These are phyloP conservation scores for Hemiprocne comata DNA, from an alignment of 2,113 vertebrate genomes.

Conservation along the genomic window DNA sequence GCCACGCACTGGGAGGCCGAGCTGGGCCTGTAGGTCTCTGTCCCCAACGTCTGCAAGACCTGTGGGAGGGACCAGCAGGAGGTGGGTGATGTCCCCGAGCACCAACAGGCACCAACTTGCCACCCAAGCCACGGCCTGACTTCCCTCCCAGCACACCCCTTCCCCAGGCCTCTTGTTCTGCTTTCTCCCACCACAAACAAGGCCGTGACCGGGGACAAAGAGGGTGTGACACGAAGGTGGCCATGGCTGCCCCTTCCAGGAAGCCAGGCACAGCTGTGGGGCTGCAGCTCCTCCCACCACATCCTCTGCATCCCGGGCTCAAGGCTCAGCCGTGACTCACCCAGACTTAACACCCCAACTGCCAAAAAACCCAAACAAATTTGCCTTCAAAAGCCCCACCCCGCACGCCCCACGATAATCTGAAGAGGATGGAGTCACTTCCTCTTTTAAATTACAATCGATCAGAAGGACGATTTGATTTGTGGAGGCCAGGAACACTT, in stretches of 20 bases:
- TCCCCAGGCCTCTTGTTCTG: not conserved
- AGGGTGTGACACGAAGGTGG: not conserved
- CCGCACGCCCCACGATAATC: not conserved
- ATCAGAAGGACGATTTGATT: not conserved
- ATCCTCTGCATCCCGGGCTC: not conserved
- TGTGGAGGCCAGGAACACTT: not conserved
- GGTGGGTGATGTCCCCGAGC: not conserved
- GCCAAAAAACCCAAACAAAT: not conserved
- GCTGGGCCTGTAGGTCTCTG: slow-evolving; percentile 95
- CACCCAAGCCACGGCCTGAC: accelerated
- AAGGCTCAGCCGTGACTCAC: accelerated
- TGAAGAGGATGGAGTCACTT: not conserved
- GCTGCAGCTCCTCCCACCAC: not conserved
- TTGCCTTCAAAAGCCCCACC: not conserved
- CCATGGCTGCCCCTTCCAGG: not conserved
- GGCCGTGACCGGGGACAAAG: not conserved
- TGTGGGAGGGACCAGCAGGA: not conserved
- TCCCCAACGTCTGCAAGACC: slow-evolving; percentile 96
- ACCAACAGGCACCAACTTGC: no score
- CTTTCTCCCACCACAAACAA: no score
- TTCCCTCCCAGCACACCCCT: no score
- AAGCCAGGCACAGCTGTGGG: not conserved
- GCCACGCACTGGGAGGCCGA: slow-evolving; percentile 97
- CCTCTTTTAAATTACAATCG: not conserved
- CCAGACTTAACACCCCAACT: no score